Base-by-base conservation (phyloP, 2,797 vertebrate species). In the Coreius guichenoti region DNA sequence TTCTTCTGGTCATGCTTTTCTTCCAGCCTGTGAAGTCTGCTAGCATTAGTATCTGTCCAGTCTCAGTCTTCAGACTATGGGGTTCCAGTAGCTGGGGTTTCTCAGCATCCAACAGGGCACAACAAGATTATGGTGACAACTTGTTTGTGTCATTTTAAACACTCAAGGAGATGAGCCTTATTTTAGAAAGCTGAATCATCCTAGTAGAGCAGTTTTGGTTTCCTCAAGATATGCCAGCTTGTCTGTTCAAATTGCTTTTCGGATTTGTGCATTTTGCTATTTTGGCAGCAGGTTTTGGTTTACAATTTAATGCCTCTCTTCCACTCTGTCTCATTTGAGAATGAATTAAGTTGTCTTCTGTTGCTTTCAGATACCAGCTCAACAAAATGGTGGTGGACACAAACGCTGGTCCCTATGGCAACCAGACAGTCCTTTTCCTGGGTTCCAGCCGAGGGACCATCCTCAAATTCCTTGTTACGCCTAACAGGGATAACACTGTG, bases 371-470 rank as follows among this genome's bases (percentile, higher is more conserved):
- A 93, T 96, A 98, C 91, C 97, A 97, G 92, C 94, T 99, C 86
- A 97, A 96, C 36, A 97, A 95, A 83, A 97, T 99, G 4, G 97
- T 96, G 54, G 97, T 98, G 94, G 98, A 99, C 69, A 96, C 94
- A 0, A 92, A 95, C 0, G 97, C 97, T 0, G 98, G 98, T 19
- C 96, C 98, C 0, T 93, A 96, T 83, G 94, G 95, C 69, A 98
- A 99, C 93, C 94, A 96, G 80, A 99, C 98, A 0, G 94, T 99
- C n/a, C 93, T 99, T 51, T 99, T 98, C 92, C 95, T 99, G 81
- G 97, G 96, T 39, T 98, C 98, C 0, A 97, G 96, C 93, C 94
- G 94, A 0, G 98, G 98, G 86, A 97, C 96, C 0, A 86, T 99
- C 87, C 96, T 99, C 88, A 99, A 99, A 91, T 99, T 99, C 91